Evolutionary conservation across 2,888 invertebrate species (phyloP).

Genomic region (Hoplodrina blanda): DNA sequence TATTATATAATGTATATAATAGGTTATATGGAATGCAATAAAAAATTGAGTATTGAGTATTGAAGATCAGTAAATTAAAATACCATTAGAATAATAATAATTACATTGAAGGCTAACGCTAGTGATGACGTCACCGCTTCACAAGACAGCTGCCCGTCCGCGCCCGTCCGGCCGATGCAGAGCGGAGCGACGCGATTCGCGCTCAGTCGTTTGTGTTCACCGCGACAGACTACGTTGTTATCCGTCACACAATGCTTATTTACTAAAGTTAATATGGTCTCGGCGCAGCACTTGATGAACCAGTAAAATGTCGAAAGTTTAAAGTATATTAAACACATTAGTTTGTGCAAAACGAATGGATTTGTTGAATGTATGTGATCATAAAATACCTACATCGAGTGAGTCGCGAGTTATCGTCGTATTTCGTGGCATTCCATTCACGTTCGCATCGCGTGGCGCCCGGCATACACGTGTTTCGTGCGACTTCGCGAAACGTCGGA

Average conservation of each 20-base stretch:
- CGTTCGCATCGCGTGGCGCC: slow-evolving; percentile 25
- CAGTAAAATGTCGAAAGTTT: background rate
- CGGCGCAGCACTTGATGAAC: background rate
- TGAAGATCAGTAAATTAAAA: no score
- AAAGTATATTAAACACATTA: background rate
- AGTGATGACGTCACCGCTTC: background rate
- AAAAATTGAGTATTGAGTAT: no score
- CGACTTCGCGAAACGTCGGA: slow-evolving; percentile 30
- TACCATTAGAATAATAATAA: no score
- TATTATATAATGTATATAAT: no score
- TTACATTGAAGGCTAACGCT: no score
- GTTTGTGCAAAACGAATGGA: slow-evolving; percentile 3
- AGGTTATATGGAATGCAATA: no score
- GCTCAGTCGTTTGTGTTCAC: slow-evolving; percentile 22
- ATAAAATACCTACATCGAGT: background rate
- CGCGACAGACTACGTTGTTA: slow-evolving; percentile 7
- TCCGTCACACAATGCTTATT: background rate
- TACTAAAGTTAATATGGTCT: background rate
- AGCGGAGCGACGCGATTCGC: slow-evolving; percentile 14
- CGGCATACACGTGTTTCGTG: slow-evolving; percentile 18
- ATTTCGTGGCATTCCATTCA: slow-evolving; percentile 29
- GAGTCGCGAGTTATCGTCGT: slow-evolving; percentile 29
- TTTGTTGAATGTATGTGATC: slow-evolving; percentile 23
- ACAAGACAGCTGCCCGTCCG: background rate
- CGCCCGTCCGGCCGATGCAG: slow-evolving; percentile 12